Evolutionary conservation across 1,140 invertebrate genomes (phyloP), one percentile per base, ranked within the genome.

Genomic region (Zaprionus ghesquierei): DNA sequence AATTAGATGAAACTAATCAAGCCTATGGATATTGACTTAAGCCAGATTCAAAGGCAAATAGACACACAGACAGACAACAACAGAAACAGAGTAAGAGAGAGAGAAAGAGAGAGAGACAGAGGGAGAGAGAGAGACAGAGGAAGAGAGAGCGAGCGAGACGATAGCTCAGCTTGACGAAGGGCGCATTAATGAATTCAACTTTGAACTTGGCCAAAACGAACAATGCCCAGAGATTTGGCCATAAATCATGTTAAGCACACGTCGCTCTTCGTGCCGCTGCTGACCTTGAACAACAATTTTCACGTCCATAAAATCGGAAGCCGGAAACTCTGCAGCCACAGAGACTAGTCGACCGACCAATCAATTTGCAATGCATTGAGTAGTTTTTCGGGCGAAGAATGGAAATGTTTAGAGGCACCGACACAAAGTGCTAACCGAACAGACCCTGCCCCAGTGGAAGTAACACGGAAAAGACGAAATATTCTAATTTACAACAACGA

Each of bases 281-380:
- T 41, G 35, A 41, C 81, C 81, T 78, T 81, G 62, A 31, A 22
- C 18, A 71, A 55, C 60, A 86, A 81, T 85, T 85, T 86, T 81
- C 81, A 81, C 63, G 78, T 78, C 12, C 50, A 64, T 49, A 51
- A 53, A 13, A 65, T 72, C 81, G 77, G 81, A 85, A 85, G 77
- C 77, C 81, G 77, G 81, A 85, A 86, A 50, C 53, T 64, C 18
- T n/a, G 55, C 20, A 18, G 29, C 33, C 33, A 38, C 25, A 55
- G 44, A 33, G 20, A 58, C 33, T 20, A 15, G 51, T 8, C 62
- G 60, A 55, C 51, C 60, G 50, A 72, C 68, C 76, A 85, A 85
- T 69, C 65, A 63, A 77, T 76, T 61, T 49, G 31, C 69, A 71
- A 54, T 70, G 25, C 31, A 68, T 76, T 62, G 29, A 46, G 54